Evolutionary conservation across 2,113 vertebrate species (phyloP).

Genomic region (Tragelaphus scriptus): DNA sequence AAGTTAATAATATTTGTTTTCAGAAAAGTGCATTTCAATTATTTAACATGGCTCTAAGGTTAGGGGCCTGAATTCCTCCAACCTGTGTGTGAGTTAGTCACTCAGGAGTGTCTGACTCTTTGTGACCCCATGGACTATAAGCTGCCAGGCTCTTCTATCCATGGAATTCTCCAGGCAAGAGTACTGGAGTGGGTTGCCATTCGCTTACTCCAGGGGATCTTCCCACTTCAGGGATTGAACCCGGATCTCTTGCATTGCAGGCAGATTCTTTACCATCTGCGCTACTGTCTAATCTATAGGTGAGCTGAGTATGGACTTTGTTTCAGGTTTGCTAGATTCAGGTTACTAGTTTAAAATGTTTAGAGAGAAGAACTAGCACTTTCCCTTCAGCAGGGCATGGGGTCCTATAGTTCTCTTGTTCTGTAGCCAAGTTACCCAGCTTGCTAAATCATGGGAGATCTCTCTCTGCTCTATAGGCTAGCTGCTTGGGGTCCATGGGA

Average conservation of each 20-base stretch:
- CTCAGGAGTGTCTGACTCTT: neutral
- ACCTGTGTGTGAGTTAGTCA: neutral
- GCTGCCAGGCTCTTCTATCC: neutral
- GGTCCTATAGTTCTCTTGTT: neutral
- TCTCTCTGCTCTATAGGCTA: neutral
- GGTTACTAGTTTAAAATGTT: neutral
- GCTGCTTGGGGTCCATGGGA: neutral
- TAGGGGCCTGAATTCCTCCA: neutral
- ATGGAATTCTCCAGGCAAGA: neutral
- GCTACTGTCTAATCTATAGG: neutral
- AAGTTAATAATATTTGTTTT: neutral
- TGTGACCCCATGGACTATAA: neutral
- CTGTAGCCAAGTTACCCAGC: neutral
- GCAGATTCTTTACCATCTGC: rapidly evolving
- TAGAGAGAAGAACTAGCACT: neutral
- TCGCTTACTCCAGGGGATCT: neutral
- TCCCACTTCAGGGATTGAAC: neutral
- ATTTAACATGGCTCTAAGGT: neutral
- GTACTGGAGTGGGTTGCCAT: neutral
- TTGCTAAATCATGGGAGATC: neutral
- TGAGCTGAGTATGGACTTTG: neutral
- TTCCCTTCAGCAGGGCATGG: neutral
- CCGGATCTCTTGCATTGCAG: rapidly evolving
- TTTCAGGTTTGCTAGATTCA: neutral
- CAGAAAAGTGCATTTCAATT: neutral